A percentile compares a stretch with the other conserved stretches of the same genome.
phyloP scores from a whole-genome alignment of 2,888 invertebrate species.

The Steinernema scapterisci region DNA sequence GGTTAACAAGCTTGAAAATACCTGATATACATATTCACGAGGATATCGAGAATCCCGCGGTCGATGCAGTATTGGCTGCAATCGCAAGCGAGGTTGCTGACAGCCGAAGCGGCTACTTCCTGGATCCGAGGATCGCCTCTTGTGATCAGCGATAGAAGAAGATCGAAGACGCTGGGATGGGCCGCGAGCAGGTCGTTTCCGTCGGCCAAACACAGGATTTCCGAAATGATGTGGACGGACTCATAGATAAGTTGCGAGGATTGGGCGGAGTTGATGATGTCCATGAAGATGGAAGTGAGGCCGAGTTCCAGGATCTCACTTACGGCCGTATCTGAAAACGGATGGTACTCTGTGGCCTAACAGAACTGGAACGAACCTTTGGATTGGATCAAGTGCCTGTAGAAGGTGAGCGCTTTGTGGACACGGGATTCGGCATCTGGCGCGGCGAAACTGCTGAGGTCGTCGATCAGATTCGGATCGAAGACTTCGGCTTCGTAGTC shows the following conservation, averaged over 20 bases:
- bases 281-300: constrained; percentile 6
- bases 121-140: not conserved
- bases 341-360: not conserved
- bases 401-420: constrained; percentile 15
- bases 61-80: constrained; percentile 25
- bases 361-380: not conserved
- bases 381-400: not conserved
- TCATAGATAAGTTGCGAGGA: not conserved
- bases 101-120: constrained; percentile 19
- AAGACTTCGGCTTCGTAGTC: constrained; percentile 2
- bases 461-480: constrained; percentile 16
- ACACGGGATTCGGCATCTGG: not conserved
- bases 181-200: constrained; percentile 1
- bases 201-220: constrained; percentile 9
- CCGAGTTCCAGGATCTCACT: constrained; percentile 11
- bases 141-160: not conserved
- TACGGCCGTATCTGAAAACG: not conserved
- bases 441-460: not conserved
- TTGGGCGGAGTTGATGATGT: not conserved
- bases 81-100: constrained; percentile 24
- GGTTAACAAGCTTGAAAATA: not conserved
- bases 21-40: not conserved
- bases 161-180: not conserved
- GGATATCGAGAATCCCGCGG: not conserved
- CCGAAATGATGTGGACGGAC: constrained; percentile 5